Conservation (phyloP, 1,140 invertebrate species). For the Ganaspis sp. region DNA sequence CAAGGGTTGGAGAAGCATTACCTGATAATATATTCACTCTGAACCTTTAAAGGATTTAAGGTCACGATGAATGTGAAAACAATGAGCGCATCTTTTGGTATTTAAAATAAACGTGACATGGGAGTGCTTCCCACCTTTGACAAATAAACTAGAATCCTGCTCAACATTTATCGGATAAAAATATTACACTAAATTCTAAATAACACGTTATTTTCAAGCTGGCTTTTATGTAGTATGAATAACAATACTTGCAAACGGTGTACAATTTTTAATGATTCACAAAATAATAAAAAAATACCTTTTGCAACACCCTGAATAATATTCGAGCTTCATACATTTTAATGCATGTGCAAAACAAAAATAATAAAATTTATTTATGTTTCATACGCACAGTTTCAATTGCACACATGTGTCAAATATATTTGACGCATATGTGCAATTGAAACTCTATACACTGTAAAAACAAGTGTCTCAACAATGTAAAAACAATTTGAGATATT, state of each 20-base stretch:
- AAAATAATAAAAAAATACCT: no score
- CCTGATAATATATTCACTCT: conserved; percentile 3
- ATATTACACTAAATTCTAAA: background rate
- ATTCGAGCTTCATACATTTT: no score
- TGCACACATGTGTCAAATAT: no score
- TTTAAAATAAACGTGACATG: conserved; percentile 11
- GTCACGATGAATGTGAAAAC: conserved; percentile 9
- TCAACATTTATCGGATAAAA: conserved; percentile 10
- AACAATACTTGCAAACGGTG: background rate
- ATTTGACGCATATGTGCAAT: no score
- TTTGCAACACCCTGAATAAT: no score
- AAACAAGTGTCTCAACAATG: no score
- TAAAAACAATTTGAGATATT: no score
- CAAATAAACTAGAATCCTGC: background rate
- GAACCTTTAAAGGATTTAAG: conserved; percentile 7
- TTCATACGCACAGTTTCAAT: no score
- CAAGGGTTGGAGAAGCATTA: background rate
- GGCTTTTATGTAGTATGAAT: background rate
- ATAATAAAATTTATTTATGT: no score
- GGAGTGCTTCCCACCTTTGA: conserved; percentile 8
- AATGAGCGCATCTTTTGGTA: conserved; percentile 6
- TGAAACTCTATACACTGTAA: no score
- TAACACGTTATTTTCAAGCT: background rate
- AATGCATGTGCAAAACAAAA: no score
- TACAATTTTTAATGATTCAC: no score